Conservation (phyloP, 2,888 invertebrate species). For the Oscheius sp. region DNA sequence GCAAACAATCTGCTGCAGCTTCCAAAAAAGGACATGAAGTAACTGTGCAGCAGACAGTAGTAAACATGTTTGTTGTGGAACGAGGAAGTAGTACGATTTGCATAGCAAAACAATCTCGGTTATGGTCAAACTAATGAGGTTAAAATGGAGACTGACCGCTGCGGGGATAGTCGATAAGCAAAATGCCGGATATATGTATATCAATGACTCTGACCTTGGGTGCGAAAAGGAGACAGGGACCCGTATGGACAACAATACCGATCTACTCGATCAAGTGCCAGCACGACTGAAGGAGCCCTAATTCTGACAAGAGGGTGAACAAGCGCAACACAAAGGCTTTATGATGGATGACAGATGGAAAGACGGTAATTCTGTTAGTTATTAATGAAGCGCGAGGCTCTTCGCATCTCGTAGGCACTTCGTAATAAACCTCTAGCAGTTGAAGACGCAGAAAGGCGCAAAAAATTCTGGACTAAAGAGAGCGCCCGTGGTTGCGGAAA, state of each 20-base stretch:
- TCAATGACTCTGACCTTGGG: constrained; percentile 35
- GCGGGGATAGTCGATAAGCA: constrained; percentile 11
- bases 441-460: no score
- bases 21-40: no score
- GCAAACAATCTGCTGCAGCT: no score
- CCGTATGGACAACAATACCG: constrained; percentile 10
- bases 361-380: constrained; percentile 16
- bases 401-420: no score
- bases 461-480: no score
- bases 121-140: constrained; percentile 7
- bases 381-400: constrained; percentile 9
- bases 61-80: no score
- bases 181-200: constrained; percentile 28
- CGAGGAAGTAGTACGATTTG: no score
- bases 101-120: no score
- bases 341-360: constrained; percentile 20
- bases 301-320: constrained; percentile 13
- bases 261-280: constrained; percentile 31
- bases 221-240: constrained; percentile 26
- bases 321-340: background rate
- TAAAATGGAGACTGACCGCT: constrained; percentile 2
- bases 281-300: background rate
- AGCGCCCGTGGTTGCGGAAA: constrained; percentile 4
- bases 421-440: no score
- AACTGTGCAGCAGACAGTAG: no score